Evolutionary conservation across 2,113 vertebrate genomes (phyloP).

Genomic region (Chiloscyllium plagiosum): DNA sequence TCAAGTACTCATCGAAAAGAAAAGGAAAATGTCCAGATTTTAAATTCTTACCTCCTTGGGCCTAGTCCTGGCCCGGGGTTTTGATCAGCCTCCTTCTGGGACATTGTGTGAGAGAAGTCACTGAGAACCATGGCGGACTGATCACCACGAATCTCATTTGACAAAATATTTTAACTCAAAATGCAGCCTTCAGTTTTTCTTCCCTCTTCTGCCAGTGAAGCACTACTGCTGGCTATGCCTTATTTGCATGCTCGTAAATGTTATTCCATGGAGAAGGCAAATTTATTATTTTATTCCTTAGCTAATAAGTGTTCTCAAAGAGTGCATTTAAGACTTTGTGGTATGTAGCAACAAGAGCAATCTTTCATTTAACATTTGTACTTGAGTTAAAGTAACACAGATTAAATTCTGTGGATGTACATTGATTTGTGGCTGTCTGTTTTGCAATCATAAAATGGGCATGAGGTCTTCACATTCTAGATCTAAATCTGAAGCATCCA

Average conservation of each 20-base stretch:
- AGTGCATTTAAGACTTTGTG: not conserved
- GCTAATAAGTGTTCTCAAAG: not conserved
- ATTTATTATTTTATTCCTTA: not conserved
- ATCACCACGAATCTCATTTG: no score
- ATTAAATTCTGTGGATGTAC: not conserved
- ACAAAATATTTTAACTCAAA: no score
- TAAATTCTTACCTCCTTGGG: no score
- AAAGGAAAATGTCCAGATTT: no score
- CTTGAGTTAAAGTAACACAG: not conserved
- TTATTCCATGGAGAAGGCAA: not conserved
- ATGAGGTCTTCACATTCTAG: not conserved
- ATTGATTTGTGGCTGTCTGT: not conserved
- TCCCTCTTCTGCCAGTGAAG: not conserved
- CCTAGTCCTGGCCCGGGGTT: no score
- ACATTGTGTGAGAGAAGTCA: no score
- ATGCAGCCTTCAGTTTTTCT: not conserved
- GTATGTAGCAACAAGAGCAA: not conserved
- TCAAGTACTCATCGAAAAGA: no score
- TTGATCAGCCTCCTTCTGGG: no score
- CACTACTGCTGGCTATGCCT: not conserved
- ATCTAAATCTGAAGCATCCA: not conserved
- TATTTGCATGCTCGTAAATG: not conserved
- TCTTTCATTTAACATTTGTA: not conserved
- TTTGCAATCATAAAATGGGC: not conserved
- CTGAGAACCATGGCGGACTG: no score